Evolutionary conservation across 2,113 vertebrate species (phyloP).

Genomic region (Carassius carassius): DNA sequence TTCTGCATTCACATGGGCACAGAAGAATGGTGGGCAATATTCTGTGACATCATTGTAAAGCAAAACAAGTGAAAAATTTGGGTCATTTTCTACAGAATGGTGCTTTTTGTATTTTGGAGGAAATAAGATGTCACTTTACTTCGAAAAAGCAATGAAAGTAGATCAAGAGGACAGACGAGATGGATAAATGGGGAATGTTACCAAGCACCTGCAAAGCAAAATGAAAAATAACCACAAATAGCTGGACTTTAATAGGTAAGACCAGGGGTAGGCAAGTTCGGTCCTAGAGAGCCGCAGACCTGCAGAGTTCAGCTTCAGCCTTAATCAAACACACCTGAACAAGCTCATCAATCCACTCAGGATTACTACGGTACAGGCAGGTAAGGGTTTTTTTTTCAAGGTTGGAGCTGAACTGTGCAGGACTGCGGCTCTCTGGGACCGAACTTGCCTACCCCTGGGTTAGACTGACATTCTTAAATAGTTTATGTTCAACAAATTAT

Average conservation of each 20-base stretch:
- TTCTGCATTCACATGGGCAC: slow-evolving; percentile 40
- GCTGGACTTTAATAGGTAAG: neutral
- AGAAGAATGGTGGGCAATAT: slow-evolving; percentile 53
- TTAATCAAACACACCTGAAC: too few relatives aligned
- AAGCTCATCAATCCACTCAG: too few relatives aligned
- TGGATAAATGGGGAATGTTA: slow-evolving; percentile 30
- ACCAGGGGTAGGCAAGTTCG: too few relatives aligned
- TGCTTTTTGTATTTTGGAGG: slow-evolving; percentile 44
- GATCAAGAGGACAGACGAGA: slow-evolving; percentile 35
- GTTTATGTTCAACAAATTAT: neutral
- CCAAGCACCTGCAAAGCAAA: neutral
- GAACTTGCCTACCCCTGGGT: neutral
- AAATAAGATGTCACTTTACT: slow-evolving; percentile 54
- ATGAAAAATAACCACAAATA: too few relatives aligned
- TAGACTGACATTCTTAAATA: slow-evolving; percentile 6
- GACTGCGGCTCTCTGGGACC: too few relatives aligned
- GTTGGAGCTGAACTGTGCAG: too few relatives aligned
- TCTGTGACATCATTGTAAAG: slow-evolving; percentile 45
- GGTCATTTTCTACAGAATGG: slow-evolving; percentile 43
- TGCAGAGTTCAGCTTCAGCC: too few relatives aligned
- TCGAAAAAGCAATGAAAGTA: slow-evolving; percentile 41
- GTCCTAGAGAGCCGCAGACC: too few relatives aligned
- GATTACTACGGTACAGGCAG: too few relatives aligned
- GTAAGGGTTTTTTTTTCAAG: too few relatives aligned
- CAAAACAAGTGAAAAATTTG: slow-evolving; percentile 41